A percentile compares a stretch with the other conserved stretches of the same genome.
Evolutionary conservation across 2,113 vertebrate genomes (phyloP).

Genomic region (Xyrauchen texanus): DNA sequence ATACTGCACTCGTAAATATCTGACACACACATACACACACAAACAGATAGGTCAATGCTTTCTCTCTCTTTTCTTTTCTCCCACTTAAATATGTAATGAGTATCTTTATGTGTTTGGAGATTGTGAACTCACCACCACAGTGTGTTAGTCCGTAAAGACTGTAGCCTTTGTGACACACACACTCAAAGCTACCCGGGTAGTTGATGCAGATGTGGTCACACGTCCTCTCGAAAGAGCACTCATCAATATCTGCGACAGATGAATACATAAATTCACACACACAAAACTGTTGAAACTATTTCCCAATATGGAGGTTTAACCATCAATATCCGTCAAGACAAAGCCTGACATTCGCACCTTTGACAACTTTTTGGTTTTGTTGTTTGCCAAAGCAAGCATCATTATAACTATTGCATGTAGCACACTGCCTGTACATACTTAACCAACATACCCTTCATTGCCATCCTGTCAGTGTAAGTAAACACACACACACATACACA

Average conservation of each 20-base stretch:
- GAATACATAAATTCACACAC: conserved; percentile 3
- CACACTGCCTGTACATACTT: background rate
- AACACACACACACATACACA: conserved; percentile 23
- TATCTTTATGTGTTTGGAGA: conserved; percentile 14
- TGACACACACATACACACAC: conserved; percentile 61
- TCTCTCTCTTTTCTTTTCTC: background rate
- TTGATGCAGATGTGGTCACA: conserved; percentile 96
- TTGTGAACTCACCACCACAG: conserved; percentile 87
- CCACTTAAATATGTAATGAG: background rate
- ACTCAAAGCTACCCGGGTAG: conserved; percentile 92
- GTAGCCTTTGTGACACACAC: conserved; percentile 89
- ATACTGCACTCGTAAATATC: conserved; percentile 94
- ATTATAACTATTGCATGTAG: too few relatives aligned
- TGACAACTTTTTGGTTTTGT: background rate
- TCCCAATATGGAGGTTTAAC: background rate
- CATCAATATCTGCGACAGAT: conserved; percentile 83
- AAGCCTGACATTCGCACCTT: background rate
- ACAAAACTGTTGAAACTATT: background rate
- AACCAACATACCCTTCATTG: conserved; percentile 14
- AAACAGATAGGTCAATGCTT: conserved; percentile 18
- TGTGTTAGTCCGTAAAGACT: conserved; percentile 90
- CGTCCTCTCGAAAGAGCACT: conserved; percentile 93
- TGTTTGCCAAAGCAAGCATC: too few relatives aligned
- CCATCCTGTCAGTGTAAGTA: conserved; percentile 1
- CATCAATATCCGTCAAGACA: conserved; percentile 1